Conservation (phyloP, 2,113 vertebrate species). For the Cyprinodon tularosa region DNA sequence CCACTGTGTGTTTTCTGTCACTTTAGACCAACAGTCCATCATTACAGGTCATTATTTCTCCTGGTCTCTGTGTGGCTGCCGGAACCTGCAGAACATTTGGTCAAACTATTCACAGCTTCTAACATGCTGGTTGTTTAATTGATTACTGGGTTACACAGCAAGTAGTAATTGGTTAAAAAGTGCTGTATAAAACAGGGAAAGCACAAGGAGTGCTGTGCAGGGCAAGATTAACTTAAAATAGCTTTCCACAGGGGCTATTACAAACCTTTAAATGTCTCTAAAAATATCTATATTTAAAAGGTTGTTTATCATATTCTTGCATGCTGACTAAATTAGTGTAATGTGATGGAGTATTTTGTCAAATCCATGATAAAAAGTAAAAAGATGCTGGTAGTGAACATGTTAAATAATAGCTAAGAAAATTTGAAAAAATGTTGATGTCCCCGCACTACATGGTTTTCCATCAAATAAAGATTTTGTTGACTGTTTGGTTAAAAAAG, state of each 20-base stretch:
- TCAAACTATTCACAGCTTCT: slow-evolving; percentile 4
- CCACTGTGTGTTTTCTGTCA: slow-evolving; percentile 5
- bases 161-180: slow-evolving; percentile 1
- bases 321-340: background rate
- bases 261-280: background rate
- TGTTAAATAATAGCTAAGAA: too few species aligned
- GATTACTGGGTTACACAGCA: slow-evolving; percentile 35
- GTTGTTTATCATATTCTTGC: background rate
- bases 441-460: too few species aligned
- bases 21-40: slow-evolving; percentile 7
- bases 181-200: background rate
- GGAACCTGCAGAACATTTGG: slow-evolving; percentile 5
- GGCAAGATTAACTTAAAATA: background rate
- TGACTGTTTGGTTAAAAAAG: too few species aligned
- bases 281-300: background rate
- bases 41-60: slow-evolving; percentile 19
- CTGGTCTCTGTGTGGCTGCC: background rate
- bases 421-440: too few species aligned
- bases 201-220: background rate
- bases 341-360: background rate
- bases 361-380: background rate
- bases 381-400: background rate
- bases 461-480: too few species aligned
- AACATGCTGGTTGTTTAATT: slow-evolving; percentile 2
- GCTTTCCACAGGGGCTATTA: background rate